These are phyloP conservation scores for Drosophila funebris DNA, from an alignment of 1,140 invertebrate genomes.

Conservation along the genomic window DNA sequence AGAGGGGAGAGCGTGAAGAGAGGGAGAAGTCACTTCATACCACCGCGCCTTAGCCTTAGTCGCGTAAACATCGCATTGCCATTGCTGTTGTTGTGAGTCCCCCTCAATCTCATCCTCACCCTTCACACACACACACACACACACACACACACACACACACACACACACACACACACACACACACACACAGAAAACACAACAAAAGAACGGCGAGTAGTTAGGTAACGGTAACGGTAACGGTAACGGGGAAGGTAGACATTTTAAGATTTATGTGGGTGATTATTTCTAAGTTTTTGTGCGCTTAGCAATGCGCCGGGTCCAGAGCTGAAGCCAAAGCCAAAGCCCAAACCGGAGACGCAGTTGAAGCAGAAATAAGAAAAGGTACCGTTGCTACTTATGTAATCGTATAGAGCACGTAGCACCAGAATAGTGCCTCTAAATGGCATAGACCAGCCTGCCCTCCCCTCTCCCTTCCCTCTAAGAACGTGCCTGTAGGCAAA, in stretches of 20 bases:
- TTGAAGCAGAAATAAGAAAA: conserved; percentile 1
- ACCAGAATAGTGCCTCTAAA: background rate
- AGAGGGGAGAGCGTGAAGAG: background rate
- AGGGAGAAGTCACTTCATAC: no score
- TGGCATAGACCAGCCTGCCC: background rate
- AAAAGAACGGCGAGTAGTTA: conserved; percentile 62
- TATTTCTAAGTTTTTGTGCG: conserved; percentile 83
- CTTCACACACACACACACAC: no score
- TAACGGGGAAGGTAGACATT: conserved; percentile 37
- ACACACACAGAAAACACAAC: conserved; percentile 13
- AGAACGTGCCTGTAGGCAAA: background rate
- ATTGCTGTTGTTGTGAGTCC: no score
- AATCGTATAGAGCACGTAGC: conserved; percentile 16
- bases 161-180: conserved; percentile 1
- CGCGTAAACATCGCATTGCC: no score
- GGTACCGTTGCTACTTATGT: background rate
- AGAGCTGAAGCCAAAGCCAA: background rate
- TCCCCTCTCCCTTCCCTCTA: background rate
- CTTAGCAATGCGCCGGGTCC: conserved; percentile 55
- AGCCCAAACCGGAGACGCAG: background rate
- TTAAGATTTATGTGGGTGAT: conserved; percentile 83
- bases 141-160: conserved; percentile 1
- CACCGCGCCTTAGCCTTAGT: no score
- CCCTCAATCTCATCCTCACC: background rate
- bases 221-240: conserved; percentile 13